Evolutionary conservation across 2,113 vertebrate species (phyloP), one percentile per base, ranked within the genome.

Genomic region (Sardina pilchardus): DNA sequence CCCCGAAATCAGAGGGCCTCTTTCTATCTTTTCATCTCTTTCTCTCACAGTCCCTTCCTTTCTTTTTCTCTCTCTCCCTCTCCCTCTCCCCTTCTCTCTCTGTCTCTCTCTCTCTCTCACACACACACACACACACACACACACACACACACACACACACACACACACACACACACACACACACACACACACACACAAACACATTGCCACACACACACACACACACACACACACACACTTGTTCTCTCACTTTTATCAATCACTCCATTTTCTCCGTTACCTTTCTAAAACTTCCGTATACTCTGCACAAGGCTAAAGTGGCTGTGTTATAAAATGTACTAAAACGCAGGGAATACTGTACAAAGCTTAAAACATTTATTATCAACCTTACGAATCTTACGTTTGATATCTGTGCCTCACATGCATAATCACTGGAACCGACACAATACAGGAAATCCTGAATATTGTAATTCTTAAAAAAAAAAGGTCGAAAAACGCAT

Each of bases 1-100:
- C 95, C 95, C 94, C 95, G 94, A 85, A 85, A 91, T 86, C 84
- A 89, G 89, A 89, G 88, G 86, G 86, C 56, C 85, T 48, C 88
- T 89, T 83, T 90, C 87, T 86, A 84, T 83, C 71, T 84, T 82
- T 83, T 82, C 87, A 44, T 84, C 83, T 82, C 84, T 80, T 63
- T 84, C 42, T 85, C 42, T 67, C 6, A 5, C 59, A 67, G n/a
- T 67, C n/a, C 12, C 59, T 26, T 24, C 26, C 6, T 67, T 9
- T 67, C n/a, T 67, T 30, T 67, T 26, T 67, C 3, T 67, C 24
- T 30, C 59, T 67, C 59, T 67, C 59, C 26, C 59, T 26, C 59
- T 26, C 59, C 7, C 24, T n/a, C 59, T 26, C 59, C n/a, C 6
- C 5, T 24, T 26, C 59, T 1, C 59, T 67, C 59, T 26, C 59